phyloP scores from a whole-genome alignment of 2,113 vertebrate species.

The Nycticorax nycticorax region DNA sequence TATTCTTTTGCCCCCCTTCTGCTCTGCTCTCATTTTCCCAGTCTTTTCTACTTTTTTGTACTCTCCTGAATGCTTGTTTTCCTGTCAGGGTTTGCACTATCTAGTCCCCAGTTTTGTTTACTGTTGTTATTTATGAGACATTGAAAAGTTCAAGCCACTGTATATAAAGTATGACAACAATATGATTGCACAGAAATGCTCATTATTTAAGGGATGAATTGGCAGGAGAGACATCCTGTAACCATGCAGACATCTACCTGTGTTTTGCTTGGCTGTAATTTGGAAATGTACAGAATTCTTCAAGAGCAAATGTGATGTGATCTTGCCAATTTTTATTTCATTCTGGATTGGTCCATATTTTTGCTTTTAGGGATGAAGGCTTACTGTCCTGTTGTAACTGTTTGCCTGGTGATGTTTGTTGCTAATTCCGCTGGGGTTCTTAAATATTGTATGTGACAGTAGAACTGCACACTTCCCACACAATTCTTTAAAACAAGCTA shows the following conservation, averaged over 20 bases:
- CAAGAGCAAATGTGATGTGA: background rate
- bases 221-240: background rate
- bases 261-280: slow-evolving; percentile 2
- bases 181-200: background rate
- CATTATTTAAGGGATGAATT: background rate
- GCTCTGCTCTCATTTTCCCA: background rate
- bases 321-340: background rate
- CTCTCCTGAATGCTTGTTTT: background rate
- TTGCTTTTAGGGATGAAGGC: background rate
- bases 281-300: slow-evolving; percentile 1
- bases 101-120: background rate
- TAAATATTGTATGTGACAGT: background rate
- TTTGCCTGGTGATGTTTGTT: background rate
- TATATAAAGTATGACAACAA: background rate
- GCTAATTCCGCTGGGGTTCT: background rate
- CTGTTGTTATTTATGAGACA: background rate
- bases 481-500: background rate
- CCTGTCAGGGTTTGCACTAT: background rate
- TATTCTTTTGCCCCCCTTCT: background rate
- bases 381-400: background rate
- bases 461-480: background rate
- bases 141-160: background rate
- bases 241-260: slow-evolving; percentile 4
- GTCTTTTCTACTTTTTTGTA: background rate
- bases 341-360: background rate